phyloP scores from a whole-genome alignment of 2,888 invertebrate species.

The Drosophila lutescens region DNA sequence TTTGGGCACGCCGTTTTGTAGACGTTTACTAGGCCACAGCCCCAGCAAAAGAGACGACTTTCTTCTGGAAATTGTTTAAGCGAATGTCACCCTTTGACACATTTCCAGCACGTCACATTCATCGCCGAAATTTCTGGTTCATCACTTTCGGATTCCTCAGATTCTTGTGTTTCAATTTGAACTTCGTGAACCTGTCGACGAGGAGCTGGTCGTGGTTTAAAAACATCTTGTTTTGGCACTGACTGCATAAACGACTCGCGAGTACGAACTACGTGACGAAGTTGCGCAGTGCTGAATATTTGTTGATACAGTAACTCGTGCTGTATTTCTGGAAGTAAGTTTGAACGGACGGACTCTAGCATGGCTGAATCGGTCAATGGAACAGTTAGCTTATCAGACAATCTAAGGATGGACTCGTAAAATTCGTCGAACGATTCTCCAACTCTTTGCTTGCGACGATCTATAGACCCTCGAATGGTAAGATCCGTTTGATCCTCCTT shows the following conservation, averaged over 20 bases:
- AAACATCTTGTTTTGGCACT: not conserved
- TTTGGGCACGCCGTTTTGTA: not conserved
- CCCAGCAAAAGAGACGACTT: constrained; percentile 11
- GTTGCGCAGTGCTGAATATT: constrained; percentile 3
- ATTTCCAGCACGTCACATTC: constrained; percentile 10
- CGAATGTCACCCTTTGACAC: constrained; percentile 4
- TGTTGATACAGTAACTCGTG: too few species aligned
- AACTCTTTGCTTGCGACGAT: too few species aligned
- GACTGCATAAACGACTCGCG: constrained; percentile 10
- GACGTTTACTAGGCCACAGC: constrained; percentile 9
- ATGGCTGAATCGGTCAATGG: too few species aligned
- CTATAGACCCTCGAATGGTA: too few species aligned
- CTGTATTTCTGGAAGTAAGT: too few species aligned
- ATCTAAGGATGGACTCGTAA: too few species aligned
- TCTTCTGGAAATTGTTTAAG: constrained; percentile 5
- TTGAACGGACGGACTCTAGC: too few species aligned
- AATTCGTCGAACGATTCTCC: too few species aligned
- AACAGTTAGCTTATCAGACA: too few species aligned
- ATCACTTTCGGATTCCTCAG: not conserved
- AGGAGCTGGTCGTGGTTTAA: not conserved
- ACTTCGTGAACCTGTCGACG: constrained; percentile 4
- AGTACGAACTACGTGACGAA: constrained; percentile 4
- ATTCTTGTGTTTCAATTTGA: constrained; percentile 1
- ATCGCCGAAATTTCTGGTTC: constrained; percentile 9
- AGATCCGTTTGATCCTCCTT: too few species aligned